Conservation (phyloP, 2,113 vertebrate species). For the Notothenia coriiceps region DNA sequence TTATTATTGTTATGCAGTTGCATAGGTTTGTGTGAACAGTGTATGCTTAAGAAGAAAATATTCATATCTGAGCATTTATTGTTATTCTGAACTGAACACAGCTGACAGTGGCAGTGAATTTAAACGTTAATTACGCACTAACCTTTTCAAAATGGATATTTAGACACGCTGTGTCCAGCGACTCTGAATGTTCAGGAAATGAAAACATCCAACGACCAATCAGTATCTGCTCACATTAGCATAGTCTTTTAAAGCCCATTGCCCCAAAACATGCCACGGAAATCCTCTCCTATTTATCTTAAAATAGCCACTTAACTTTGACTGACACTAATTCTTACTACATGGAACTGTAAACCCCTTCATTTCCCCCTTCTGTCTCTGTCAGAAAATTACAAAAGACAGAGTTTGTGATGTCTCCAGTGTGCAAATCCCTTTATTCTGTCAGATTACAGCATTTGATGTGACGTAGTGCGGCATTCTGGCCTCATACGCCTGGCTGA, state of each 20-base stretch:
- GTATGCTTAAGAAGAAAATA: slow-evolving; percentile 46
- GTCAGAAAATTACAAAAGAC: slow-evolving; percentile 97
- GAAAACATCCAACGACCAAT: slow-evolving; percentile 79
- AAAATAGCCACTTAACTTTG: slow-evolving; percentile 92
- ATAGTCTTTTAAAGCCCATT: slow-evolving; percentile 73
- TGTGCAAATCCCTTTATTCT: slow-evolving; percentile 92
- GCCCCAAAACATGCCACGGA: slow-evolving; percentile 76
- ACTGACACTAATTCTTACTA: slow-evolving; percentile 98
- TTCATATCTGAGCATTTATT: slow-evolving; percentile 52
- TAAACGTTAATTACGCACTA: slow-evolving; percentile 81
- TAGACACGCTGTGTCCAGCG: slow-evolving; percentile 70
- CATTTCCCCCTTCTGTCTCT: slow-evolving; percentile 85
- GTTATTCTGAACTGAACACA: slow-evolving; percentile 72
- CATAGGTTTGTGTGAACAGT: slow-evolving; percentile 1
- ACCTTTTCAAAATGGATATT: slow-evolving; percentile 84
- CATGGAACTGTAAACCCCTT: slow-evolving; percentile 92
- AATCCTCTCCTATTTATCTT: slow-evolving; percentile 88
- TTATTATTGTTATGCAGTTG: neutral
- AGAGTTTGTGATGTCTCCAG: slow-evolving; percentile 96
- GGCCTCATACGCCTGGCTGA: slow-evolving; percentile 90
- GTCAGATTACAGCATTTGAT: slow-evolving; percentile 97
- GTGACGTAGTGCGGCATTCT: slow-evolving; percentile 92
- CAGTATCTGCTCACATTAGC: slow-evolving; percentile 80
- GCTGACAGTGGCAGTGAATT: slow-evolving; percentile 78
- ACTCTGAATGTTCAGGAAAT: slow-evolving; percentile 78